Conservation (phyloP, 2,113 vertebrate species). For the pig (Sus scrofa) region DNA sequence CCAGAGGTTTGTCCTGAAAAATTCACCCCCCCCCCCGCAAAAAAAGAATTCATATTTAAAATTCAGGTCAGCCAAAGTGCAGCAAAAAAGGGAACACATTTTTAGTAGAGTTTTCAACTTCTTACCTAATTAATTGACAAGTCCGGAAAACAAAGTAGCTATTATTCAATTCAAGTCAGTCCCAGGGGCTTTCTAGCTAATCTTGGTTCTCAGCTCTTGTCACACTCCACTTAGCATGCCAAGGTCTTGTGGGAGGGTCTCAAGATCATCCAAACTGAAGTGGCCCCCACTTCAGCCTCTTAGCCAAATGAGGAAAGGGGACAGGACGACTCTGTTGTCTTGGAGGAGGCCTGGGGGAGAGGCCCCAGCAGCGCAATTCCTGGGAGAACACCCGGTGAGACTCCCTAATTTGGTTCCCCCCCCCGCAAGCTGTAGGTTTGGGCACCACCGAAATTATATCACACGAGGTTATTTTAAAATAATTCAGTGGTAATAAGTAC, state of each 20-base stretch:
- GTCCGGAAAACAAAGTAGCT: slow-evolving; percentile 16
- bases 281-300: not conserved
- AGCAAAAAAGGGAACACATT: not conserved
- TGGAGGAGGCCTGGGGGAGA: not conserved
- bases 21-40: not conserved
- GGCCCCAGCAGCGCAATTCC: too few relatives aligned
- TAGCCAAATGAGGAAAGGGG: not conserved
- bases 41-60: slow-evolving; percentile 3
- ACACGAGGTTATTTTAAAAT: not conserved
- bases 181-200: not conserved
- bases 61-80: not conserved
- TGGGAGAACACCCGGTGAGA: not conserved
- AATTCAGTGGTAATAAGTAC: not conserved
- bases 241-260: not conserved
- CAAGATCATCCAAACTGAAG: not conserved
- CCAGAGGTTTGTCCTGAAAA: slow-evolving; percentile 88
- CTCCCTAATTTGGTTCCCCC: not conserved
- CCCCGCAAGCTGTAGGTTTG: not conserved
- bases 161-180: not conserved
- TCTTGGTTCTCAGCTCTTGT: not conserved
- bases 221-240: not conserved
- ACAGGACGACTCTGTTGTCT: not conserved
- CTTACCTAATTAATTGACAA: not conserved
- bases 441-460: not conserved
- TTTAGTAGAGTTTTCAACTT: not conserved